Conservation (phyloP, 2,797 vertebrate species). For the Otolemur crassicaudatus region DNA sequence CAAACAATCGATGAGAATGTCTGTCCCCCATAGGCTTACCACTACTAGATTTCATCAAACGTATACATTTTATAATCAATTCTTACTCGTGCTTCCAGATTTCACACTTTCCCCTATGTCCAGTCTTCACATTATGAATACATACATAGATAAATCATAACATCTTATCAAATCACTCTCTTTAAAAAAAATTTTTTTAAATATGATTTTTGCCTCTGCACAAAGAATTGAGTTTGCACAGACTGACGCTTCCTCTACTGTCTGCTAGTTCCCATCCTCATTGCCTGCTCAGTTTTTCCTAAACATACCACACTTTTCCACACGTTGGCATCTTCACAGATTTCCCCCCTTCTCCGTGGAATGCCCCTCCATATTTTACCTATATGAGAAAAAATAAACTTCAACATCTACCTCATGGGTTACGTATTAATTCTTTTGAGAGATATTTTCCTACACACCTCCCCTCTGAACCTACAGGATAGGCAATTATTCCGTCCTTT, state of each 20-base stretch:
- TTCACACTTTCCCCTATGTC: not conserved
- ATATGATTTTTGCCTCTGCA: not conserved
- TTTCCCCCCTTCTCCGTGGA: not conserved
- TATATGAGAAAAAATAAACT: not conserved
- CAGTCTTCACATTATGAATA: not conserved
- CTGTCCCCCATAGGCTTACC: not conserved
- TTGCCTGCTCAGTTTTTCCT: not conserved
- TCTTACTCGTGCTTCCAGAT: constrained; percentile 31
- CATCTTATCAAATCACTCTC: not conserved
- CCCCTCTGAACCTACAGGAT: not conserved
- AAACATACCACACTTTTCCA: not conserved
- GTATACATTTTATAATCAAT: not conserved
- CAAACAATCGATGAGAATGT: not conserved
- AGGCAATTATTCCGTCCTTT: not conserved
- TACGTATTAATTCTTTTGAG: not conserved
- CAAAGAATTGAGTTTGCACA: not conserved
- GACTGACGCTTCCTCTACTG: not conserved
- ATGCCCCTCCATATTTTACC: not conserved
- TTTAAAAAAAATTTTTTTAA: not conserved
- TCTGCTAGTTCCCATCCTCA: not conserved
- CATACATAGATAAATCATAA: constrained; percentile 12
- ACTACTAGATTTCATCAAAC: not conserved
- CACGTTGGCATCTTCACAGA: not conserved
- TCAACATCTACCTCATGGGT: not conserved
- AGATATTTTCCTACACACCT: not conserved